These are phyloP conservation scores for Mustelus asterias DNA, from an alignment of 2,113 vertebrate genomes.

Conservation along the genomic window DNA sequence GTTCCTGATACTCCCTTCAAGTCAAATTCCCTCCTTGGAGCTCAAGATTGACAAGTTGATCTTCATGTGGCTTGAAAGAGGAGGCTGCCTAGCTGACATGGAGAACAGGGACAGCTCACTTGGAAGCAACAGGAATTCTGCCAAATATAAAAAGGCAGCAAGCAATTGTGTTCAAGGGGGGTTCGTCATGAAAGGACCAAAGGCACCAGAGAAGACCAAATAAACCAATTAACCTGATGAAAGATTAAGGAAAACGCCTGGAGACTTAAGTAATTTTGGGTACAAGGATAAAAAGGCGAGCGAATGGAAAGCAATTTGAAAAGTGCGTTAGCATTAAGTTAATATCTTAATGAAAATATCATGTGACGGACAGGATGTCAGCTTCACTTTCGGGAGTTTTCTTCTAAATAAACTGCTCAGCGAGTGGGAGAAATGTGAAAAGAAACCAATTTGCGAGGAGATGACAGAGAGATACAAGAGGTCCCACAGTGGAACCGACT, in stretches of 20 bases:
- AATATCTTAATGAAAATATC: not conserved
- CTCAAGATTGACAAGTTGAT: not conserved
- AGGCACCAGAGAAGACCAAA: not conserved
- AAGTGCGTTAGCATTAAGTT: not conserved
- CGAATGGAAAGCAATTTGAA: not conserved
- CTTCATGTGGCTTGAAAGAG: not conserved
- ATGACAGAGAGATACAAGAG: not conserved
- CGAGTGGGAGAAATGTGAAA: too few relatives aligned
- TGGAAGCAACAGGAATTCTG: not conserved
- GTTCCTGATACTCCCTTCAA: not conserved
- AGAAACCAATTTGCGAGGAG: not conserved
- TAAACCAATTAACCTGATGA: not conserved
- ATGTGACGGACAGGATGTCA: not conserved
- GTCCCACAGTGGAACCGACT: too few relatives aligned
- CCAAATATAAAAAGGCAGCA: not conserved
- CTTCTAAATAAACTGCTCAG: not conserved
- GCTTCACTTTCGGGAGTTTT: not conserved
- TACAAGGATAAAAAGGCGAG: not conserved
- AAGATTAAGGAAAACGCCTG: not conserved
- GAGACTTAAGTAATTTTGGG: not conserved
- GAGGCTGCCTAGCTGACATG: not conserved
- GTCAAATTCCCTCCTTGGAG: not conserved
- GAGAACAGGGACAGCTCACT: not conserved
- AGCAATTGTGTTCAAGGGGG: not conserved
- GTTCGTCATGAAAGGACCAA: not conserved